These are phyloP conservation scores for Hypomecis punctinalis DNA, from an alignment of 2,888 invertebrate species.

Conservation along the genomic window DNA sequence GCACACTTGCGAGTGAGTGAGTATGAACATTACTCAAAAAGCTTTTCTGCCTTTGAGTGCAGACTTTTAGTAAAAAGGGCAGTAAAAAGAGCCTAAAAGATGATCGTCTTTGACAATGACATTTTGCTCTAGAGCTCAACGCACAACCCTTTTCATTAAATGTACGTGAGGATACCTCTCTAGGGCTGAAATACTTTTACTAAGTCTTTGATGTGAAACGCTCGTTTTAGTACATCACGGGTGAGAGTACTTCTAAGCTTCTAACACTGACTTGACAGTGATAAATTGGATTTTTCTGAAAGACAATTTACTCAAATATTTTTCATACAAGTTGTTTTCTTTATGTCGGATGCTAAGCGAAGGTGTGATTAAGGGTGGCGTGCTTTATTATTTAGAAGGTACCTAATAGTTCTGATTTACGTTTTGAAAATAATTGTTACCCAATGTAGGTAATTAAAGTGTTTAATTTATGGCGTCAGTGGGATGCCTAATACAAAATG, in stretches of 20 bases:
- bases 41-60: constrained; percentile 11
- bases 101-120: constrained; percentile 9
- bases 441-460: too few relatives aligned
- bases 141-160: constrained; percentile 12
- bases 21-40: too few relatives aligned
- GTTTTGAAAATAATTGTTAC: too few relatives aligned
- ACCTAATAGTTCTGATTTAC: too few relatives aligned
- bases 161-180: constrained; percentile 4
- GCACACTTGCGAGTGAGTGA: too few relatives aligned
- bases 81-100: constrained; percentile 12
- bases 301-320: too few relatives aligned
- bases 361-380: too few relatives aligned
- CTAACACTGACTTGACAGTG: background rate
- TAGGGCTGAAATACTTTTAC: constrained; percentile 8
- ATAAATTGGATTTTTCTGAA: background rate
- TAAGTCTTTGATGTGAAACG: constrained; percentile 17
- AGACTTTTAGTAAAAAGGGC: constrained; percentile 10
- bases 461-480: too few relatives aligned
- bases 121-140: constrained; percentile 6
- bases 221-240: constrained; percentile 7
- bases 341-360: too few relatives aligned
- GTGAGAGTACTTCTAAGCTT: background rate
- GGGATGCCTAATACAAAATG: too few relatives aligned
- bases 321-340: too few relatives aligned
- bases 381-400: too few relatives aligned